Evolutionary conservation across 2,113 vertebrate genomes (phyloP).

Genomic region (Marmota flaviventris): DNA sequence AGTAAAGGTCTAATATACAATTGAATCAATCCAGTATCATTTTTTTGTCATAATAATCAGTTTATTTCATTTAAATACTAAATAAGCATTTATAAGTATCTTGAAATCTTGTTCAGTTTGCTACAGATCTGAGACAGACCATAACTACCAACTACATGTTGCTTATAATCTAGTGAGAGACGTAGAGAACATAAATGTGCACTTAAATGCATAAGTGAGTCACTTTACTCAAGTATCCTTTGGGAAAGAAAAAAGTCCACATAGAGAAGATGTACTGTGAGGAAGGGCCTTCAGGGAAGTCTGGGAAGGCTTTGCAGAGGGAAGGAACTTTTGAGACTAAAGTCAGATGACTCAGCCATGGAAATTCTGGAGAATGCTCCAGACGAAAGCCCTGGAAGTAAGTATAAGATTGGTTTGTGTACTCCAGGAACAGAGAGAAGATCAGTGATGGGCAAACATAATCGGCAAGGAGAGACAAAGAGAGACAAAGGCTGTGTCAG

Average conservation of each 20-base stretch:
- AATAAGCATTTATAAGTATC: background rate
- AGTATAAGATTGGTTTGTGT: background rate
- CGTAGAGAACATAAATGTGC: background rate
- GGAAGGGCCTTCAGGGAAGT: background rate
- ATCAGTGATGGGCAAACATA: background rate
- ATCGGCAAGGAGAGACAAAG: background rate
- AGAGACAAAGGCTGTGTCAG: background rate
- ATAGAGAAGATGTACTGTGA: background rate
- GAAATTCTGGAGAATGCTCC: background rate
- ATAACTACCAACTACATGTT: background rate
- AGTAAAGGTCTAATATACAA: too few relatives aligned
- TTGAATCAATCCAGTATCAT: too few relatives aligned
- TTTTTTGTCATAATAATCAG: background rate
- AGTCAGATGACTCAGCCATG: background rate
- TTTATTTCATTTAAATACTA: background rate
- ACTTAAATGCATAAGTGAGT: background rate
- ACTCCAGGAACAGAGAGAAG: background rate
- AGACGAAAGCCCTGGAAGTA: background rate
- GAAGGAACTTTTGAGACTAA: background rate
- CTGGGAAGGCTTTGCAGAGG: background rate
- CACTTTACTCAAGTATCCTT: background rate
- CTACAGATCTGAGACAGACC: background rate
- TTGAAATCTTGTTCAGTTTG: background rate
- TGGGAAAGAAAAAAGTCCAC: background rate
- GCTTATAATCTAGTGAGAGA: background rate